Conservation (phyloP, 2,113 vertebrate species). For the Rhinichthys klamathensis region DNA sequence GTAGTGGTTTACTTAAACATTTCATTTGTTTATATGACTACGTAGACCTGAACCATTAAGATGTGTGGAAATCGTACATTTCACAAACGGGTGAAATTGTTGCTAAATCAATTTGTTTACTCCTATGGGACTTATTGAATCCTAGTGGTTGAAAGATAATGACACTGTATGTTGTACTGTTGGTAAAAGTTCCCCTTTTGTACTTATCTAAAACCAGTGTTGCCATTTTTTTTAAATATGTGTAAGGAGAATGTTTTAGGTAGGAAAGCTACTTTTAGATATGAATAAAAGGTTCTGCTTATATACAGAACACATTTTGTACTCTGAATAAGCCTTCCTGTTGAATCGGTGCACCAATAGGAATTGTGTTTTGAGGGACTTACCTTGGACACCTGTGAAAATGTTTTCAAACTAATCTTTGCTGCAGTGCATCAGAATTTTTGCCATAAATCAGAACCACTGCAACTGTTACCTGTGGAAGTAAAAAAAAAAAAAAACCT, state of each 20-base stretch:
- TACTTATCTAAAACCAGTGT: constrained; percentile 29
- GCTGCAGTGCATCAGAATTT: constrained; percentile 8
- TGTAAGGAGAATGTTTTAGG: neutral
- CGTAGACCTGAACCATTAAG: constrained; percentile 22
- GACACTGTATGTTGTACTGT: constrained; percentile 41
- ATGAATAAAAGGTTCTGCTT: constrained; percentile 14
- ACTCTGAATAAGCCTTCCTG: constrained; percentile 15
- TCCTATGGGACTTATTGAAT: constrained; percentile 16
- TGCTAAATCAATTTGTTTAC: constrained; percentile 18
- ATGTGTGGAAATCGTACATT: constrained; percentile 26
- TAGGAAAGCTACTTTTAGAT: constrained; percentile 20
- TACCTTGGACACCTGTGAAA: constrained; percentile 1
- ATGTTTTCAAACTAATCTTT: constrained; percentile 11
- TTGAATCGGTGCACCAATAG: neutral
- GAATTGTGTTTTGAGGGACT: neutral
- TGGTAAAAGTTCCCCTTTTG: constrained; percentile 24
- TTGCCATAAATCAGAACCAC: constrained; percentile 6
- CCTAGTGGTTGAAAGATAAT: neutral
- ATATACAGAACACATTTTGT: constrained; percentile 10
- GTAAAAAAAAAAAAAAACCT: neutral
- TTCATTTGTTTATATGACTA: constrained; percentile 18
- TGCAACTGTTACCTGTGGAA: constrained; percentile 23
- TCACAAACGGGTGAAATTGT: constrained; percentile 14
- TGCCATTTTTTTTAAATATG: neutral
- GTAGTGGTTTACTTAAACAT: constrained; percentile 20